A percentile compares a stretch with the other conserved stretches of the same genome.
Conservation (phyloP, 1,140 invertebrate species). For the Drosophila ercepeae region DNA sequence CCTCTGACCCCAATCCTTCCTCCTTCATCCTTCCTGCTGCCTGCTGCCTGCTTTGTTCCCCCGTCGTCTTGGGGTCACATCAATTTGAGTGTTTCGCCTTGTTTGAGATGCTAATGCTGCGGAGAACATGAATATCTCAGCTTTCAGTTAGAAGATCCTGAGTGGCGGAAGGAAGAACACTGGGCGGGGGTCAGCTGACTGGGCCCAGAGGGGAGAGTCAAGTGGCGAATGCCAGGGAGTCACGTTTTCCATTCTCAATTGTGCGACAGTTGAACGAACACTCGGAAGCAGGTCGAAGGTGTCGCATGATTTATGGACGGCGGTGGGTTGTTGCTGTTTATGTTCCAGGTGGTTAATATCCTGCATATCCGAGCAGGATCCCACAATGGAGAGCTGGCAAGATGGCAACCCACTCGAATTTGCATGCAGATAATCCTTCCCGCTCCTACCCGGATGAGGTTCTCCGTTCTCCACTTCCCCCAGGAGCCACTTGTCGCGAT, state of each 20-base stretch:
- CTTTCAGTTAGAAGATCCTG: slow-evolving; percentile 2
- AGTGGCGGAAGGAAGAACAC: background rate
- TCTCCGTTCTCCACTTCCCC: slow-evolving; percentile 1
- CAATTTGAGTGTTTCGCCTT: slow-evolving; percentile 60
- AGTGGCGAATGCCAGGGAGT: slow-evolving; percentile 34
- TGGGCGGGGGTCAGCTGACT: slow-evolving; percentile 18
- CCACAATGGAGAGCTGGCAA: slow-evolving; percentile 7
- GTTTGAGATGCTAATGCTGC: slow-evolving; percentile 66
- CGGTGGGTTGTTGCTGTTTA: slow-evolving; percentile 31
- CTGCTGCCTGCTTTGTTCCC: background rate
- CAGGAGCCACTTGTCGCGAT: slow-evolving; percentile 29
- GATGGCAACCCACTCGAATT: slow-evolving; percentile 12
- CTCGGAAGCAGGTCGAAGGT: slow-evolving; percentile 46
- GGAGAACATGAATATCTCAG: slow-evolving; percentile 54
- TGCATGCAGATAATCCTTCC: slow-evolving; percentile 25
- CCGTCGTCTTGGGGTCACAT: slow-evolving; percentile 42
- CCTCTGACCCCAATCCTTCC: background rate
- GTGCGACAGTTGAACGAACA: slow-evolving; percentile 40
- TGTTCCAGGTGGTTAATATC: slow-evolving; percentile 35
- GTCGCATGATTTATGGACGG: slow-evolving; percentile 46
- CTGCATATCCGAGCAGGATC: slow-evolving; percentile 7
- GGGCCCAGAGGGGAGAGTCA: slow-evolving; percentile 5
- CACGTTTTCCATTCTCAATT: slow-evolving; percentile 33
- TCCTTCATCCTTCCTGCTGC: background rate
- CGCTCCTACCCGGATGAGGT: background rate